A percentile compares a stretch with the other conserved stretches of the same genome.
Conservation (phyloP, 2,797 vertebrate species). For the Cyclopterus lumpus region DNA sequence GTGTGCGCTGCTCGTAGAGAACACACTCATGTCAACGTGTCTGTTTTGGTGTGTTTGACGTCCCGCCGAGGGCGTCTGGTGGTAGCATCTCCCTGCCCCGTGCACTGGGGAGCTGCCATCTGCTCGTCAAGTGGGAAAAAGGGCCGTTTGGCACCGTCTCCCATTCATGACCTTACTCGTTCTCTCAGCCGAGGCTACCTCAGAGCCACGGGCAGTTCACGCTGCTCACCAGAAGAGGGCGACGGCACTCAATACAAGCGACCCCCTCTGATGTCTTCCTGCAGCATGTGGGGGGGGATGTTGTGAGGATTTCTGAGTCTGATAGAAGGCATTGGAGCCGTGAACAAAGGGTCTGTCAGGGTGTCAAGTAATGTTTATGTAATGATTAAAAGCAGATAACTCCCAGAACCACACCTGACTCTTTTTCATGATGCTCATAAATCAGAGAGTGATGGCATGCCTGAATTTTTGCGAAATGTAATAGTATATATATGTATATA, state of each 20-base stretch:
- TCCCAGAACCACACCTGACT: not conserved
- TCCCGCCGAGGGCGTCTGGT: conserved; percentile 72
- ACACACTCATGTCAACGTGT: conserved; percentile 33
- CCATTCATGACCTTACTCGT: conserved; percentile 65
- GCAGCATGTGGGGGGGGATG: not conserved
- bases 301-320: not conserved
- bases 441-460: conserved; percentile 4
- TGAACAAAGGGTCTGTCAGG: not conserved
- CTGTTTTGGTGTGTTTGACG: conserved; percentile 56
- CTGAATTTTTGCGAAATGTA: not conserved
- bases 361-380: not conserved
- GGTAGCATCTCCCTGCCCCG: conserved; percentile 65
- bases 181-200: conserved; percentile 30
- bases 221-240: conserved; percentile 65
- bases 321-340: not conserved
- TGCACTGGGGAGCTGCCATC: conserved; percentile 76
- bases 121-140: conserved; percentile 73
- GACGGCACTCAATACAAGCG: conserved; percentile 58
- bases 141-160: conserved; percentile 69
- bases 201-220: conserved; percentile 45
- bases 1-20: not conserved
- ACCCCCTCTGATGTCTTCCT: conserved; percentile 25
- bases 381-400: not conserved
- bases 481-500: no score
- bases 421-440: conserved; percentile 13